Evolutionary conservation across 2,797 vertebrate species (phyloP).

Genomic region (Eulemur mongoz): DNA sequence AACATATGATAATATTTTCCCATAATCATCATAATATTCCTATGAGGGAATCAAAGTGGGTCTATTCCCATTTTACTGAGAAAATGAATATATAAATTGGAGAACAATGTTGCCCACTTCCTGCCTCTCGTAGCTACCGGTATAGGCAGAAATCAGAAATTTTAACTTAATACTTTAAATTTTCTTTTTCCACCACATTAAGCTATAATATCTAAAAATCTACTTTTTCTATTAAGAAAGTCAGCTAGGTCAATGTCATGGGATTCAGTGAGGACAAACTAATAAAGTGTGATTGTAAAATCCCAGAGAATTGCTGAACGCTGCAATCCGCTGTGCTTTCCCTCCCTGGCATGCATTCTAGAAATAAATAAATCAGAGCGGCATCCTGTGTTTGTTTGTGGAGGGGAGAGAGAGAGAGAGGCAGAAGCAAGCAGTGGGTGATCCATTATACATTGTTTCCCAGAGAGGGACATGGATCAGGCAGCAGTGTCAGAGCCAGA

Average conservation of each 20-base stretch:
- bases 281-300: slow-evolving; percentile 72
- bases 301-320: slow-evolving; percentile 59
- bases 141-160: neutral
- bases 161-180: slow-evolving; percentile 20
- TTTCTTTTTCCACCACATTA: slow-evolving; percentile 10
- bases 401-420: neutral
- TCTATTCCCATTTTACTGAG: neutral
- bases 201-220: slow-evolving; percentile 37
- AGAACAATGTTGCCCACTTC: neutral
- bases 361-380: slow-evolving; percentile 72
- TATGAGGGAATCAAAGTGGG: neutral
- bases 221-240: slow-evolving; percentile 48
- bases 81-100: neutral
- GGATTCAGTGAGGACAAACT: slow-evolving; percentile 61
- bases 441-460: slow-evolving; percentile 64
- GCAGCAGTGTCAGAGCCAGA: slow-evolving; percentile 21
- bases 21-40: neutral
- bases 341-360: slow-evolving; percentile 35
- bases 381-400: slow-evolving; percentile 49
- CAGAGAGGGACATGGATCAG: slow-evolving; percentile 48
- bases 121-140: neutral
- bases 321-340: slow-evolving; percentile 41
- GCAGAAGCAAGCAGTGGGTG: neutral
- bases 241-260: slow-evolving; percentile 45
- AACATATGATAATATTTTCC: neutral